Conservation (phyloP, 35 echinoderm and acorn worm species). For the Apostichopus californicus region DNA sequence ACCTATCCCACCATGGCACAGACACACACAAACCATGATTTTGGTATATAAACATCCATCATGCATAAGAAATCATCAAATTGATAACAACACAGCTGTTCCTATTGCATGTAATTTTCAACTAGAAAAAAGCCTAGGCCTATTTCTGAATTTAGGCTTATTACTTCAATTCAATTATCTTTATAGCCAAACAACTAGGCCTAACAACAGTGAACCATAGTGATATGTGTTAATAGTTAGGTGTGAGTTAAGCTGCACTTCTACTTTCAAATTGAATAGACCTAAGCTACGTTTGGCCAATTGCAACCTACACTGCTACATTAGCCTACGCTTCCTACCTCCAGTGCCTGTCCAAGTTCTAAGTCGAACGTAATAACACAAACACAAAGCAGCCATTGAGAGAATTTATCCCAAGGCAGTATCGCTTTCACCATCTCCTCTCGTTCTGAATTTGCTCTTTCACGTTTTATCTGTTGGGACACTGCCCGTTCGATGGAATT, state of each 20-base stretch:
- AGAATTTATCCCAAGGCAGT: slow-evolving; percentile 96
- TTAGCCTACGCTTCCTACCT: slow-evolving; percentile 59
- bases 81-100: too few relatives aligned
- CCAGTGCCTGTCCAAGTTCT: slow-evolving; percentile 94
- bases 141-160: too few relatives aligned
- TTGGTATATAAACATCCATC: too few relatives aligned
- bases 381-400: slow-evolving; percentile 92
- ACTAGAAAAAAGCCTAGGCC: too few relatives aligned
- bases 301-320: not conserved
- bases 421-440: slow-evolving; percentile 62
- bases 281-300: too few relatives aligned
- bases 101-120: too few relatives aligned
- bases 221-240: too few relatives aligned
- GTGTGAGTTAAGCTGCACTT: not conserved
- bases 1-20: too few relatives aligned
- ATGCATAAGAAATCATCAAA: too few relatives aligned
- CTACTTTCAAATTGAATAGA: not conserved
- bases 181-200: not conserved
- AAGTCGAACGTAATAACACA: slow-evolving; percentile 99
- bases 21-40: too few relatives aligned
- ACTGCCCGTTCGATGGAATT: slow-evolving; percentile 32
- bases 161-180: not conserved
- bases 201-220: not conserved
- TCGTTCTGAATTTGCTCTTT: slow-evolving; percentile 40
- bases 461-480: slow-evolving; percentile 25